Base-by-base conservation (phyloP, 37 sponge, comb jelly and placozoan genomes). In the Eunapius fragilis region DNA sequence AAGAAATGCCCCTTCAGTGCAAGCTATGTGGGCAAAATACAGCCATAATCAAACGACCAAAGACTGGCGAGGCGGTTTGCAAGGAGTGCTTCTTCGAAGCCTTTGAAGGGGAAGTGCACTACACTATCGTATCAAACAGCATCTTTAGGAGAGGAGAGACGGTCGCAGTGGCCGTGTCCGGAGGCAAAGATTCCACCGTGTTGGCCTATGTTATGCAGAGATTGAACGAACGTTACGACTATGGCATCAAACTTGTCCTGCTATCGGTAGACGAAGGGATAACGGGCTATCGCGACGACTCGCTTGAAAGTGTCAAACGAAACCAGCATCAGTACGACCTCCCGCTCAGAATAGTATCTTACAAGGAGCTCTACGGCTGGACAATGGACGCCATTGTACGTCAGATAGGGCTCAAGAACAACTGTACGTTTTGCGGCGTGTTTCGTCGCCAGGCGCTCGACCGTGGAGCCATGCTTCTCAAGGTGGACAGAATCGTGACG, bases 361-460 rank as follows among this genome's bases (percentile, higher is more conserved):
- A 98, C 74, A 70, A 97, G 76, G 97, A 98, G 74, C 82, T 98
- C 38, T 98, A 98, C 76, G 99, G 99, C 5, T 98, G 99, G 99
- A 98, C 99, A 13, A 98, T 98, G 99, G 99, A 98, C 82, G 92
- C 90, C 32, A 98, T 98, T 75, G 99, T 98, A 49, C 87, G 85
- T 75, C 86, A 96, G 78, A 97, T 98, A 67, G 99, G 95, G 26
- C 82, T 91, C 27, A 93, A 91, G 85, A 98, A 95, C 81, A 98
- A 98, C 87, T 98, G 99, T 80, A 98, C 99, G 9, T 98, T 98
- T 74, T 98, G 99, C 89, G 99, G 99, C 68, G 99, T 98, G 34
- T 98, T 98, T 75, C 90, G 99, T 6, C 84, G 99, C 24, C 99
- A 98, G 84, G 99, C 99, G 27, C 82, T 98, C 31, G 99, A 98